These are phyloP conservation scores for Notarius quadriscutis DNA, from an alignment of 2,113 vertebrate genomes.

Conservation along the genomic window DNA sequence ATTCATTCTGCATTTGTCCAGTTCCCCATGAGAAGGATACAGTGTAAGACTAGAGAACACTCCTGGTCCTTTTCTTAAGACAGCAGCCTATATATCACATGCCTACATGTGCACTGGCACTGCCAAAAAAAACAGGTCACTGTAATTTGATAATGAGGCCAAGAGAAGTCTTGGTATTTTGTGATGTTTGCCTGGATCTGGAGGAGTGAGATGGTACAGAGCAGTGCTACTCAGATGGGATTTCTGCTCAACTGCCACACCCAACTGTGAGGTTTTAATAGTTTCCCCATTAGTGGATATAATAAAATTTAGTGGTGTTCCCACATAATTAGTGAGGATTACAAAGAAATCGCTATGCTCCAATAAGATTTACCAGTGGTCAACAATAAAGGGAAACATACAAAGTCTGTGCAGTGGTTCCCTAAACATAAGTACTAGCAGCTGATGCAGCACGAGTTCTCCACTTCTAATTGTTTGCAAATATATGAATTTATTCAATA, in stretches of 20 bases:
- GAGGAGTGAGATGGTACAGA: not conserved
- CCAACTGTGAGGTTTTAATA: not conserved
- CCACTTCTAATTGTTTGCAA: not conserved
- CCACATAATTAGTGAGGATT: slow-evolving; percentile 19
- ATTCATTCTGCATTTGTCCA: slow-evolving; percentile 34
- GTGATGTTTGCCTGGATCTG: slow-evolving; percentile 9
- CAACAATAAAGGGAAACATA: not conserved
- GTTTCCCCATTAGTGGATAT: not conserved
- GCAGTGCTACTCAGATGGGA: not conserved
- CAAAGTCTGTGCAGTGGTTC: not conserved
- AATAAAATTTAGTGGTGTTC: slow-evolving; percentile 14
- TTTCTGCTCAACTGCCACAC: not conserved
- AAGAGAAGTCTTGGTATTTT: slow-evolving; percentile 34
- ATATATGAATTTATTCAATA: not conserved
- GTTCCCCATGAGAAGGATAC: slow-evolving; percentile 22
- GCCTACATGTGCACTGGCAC: not conserved
- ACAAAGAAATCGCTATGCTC: not conserved
- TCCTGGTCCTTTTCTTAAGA: slow-evolving; percentile 5
- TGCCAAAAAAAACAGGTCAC: slow-evolving; percentile 52
- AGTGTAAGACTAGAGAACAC: not conserved
- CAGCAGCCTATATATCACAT: slow-evolving; percentile 12
- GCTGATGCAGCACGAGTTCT: not conserved
- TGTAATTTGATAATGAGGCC: slow-evolving; percentile 50
- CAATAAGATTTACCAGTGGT: not conserved
- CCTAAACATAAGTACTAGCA: not conserved